phyloP scores from a whole-genome alignment of 2,797 vertebrate genomes.

The Acropternis orthonyx region DNA sequence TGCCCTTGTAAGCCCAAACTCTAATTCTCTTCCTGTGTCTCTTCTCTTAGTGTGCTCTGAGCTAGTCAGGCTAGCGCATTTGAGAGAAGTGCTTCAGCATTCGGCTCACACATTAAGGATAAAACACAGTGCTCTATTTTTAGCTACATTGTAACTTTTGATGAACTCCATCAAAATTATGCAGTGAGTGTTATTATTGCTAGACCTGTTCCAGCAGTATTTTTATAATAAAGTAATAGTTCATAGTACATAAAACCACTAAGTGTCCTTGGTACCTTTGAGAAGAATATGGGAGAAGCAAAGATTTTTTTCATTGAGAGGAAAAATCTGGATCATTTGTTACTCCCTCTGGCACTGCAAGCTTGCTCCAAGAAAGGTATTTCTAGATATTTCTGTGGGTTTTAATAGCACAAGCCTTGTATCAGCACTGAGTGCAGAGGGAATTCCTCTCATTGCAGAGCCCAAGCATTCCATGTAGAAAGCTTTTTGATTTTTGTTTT shows the following conservation, averaged over 20 bases:
- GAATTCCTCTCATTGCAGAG: neutral
- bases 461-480: neutral
- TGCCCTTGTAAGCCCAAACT: neutral
- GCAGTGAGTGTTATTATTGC: neutral
- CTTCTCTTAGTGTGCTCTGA: neutral
- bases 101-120: neutral
- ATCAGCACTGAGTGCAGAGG: neutral
- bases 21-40: neutral
- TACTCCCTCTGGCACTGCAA: neutral
- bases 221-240: slow-evolving; percentile 28
- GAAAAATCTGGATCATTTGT: neutral
- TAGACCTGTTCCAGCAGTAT: neutral
- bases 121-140: slow-evolving; percentile 9
- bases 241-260: slow-evolving; percentile 33
- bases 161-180: slow-evolving; percentile 44
- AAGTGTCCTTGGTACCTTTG: neutral
- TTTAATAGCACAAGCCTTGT: neutral
- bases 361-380: neutral
- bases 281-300: neutral
- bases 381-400: neutral
- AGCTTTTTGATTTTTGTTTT: neutral
- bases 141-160: slow-evolving; percentile 13
- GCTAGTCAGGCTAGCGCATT: neutral
- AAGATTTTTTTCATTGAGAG: neutral
- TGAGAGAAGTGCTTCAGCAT: neutral